phyloP scores from a whole-genome alignment of 2,888 invertebrate genomes.

The Parapristionchus giblindavisi region DNA sequence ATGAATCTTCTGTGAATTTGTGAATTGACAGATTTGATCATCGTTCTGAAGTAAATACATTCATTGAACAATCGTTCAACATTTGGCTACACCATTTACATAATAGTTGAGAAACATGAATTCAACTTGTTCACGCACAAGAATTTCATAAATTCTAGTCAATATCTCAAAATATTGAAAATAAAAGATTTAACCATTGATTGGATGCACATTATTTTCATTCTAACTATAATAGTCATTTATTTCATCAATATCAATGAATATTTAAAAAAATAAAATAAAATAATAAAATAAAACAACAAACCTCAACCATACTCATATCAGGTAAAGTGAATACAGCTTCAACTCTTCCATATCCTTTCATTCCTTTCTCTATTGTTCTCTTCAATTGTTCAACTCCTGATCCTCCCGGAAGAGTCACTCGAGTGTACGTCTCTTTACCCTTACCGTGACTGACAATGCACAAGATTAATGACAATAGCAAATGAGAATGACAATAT shows the following conservation, averaged over 20 bases:
- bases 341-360: conserved; percentile 44
- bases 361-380: conserved; percentile 55
- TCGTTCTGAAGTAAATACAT: conserved; percentile 39
- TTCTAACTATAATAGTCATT: too few relatives aligned
- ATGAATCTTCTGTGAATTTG: conserved; percentile 56
- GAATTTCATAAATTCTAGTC: too few relatives aligned
- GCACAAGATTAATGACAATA: neutral
- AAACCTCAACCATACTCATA: conserved; percentile 33
- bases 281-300: neutral
- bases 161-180: too few relatives aligned
- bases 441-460: conserved; percentile 49
- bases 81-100: too few relatives aligned
- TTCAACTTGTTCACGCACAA: too few relatives aligned
- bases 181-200: too few relatives aligned
- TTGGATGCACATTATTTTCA: too few relatives aligned
- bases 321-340: conserved; percentile 56
- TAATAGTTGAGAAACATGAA: too few relatives aligned
- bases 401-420: conserved; percentile 58
- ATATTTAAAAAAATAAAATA: too few relatives aligned
- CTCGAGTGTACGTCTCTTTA: conserved; percentile 58
- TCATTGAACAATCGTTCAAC: too few relatives aligned
- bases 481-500: too few relatives aligned
- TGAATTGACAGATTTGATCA: conserved; percentile 52
- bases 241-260: too few relatives aligned
- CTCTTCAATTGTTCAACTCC: conserved; percentile 54